Conservation (phyloP, 2,888 invertebrate species). For the Drosophila greeni region DNA sequence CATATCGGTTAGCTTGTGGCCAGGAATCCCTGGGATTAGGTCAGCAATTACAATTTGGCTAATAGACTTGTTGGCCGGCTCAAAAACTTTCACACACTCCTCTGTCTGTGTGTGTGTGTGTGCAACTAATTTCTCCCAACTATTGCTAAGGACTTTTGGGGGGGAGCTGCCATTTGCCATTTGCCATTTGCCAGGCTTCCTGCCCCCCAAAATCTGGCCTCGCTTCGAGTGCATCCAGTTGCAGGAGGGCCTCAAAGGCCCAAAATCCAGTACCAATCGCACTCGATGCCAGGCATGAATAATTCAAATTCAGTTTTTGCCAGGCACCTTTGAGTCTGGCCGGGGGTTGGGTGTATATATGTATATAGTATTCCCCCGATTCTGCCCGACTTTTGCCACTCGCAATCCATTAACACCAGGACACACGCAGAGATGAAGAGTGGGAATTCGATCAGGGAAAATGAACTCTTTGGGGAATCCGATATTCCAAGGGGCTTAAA, state of each 20-base stretch:
- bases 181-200: too few species aligned
- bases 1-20: background rate
- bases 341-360: too few species aligned
- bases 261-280: constrained; percentile 11
- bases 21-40: constrained; percentile 17
- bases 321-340: too few species aligned
- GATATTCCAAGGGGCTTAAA: background rate
- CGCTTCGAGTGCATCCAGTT: constrained; percentile 15
- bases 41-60: constrained; percentile 40
- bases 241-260: constrained; percentile 19
- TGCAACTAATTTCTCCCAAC: constrained; percentile 35
- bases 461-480: background rate
- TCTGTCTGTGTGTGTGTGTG: too few species aligned
- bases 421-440: background rate
- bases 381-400: background rate
- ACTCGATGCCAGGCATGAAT: constrained; percentile 24
- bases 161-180: constrained; percentile 4
- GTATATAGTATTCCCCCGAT: background rate
- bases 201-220: background rate
- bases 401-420: constrained; percentile 17
- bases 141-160: constrained; percentile 13
- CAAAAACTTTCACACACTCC: constrained; percentile 21
- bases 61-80: constrained; percentile 35
- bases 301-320: constrained; percentile 24
- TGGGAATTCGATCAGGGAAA: constrained; percentile 3